Conservation (phyloP, 2,797 vertebrate species). For the Coregonus suidteri region DNA sequence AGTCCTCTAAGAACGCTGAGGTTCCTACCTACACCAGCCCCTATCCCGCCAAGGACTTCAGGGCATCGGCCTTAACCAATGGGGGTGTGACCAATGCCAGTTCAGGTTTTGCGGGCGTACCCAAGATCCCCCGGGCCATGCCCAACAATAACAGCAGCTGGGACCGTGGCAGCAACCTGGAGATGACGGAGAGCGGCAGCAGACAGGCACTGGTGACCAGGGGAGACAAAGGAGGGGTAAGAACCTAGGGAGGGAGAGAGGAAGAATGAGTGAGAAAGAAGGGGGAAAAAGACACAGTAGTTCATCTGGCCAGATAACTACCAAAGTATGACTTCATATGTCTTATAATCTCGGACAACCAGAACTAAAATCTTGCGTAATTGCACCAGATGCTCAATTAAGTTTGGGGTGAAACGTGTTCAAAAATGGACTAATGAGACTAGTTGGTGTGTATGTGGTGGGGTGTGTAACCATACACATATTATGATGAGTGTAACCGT, state of each 20-base stretch:
- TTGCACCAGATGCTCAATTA: no score
- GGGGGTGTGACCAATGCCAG: neutral
- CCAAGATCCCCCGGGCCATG: slow-evolving; percentile 59
- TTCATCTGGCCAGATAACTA: no score
- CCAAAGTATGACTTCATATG: neutral
- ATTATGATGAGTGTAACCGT: no score
- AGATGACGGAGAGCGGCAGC: slow-evolving; percentile 57
- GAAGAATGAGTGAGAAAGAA: neutral
- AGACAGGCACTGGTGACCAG: slow-evolving; percentile 32
- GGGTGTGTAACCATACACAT: no score
- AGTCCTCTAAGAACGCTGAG: slow-evolving; percentile 21
- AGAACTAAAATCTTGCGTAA: no score
- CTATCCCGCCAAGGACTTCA: slow-evolving; percentile 17
- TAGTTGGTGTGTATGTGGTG: no score
- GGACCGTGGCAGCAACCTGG: slow-evolving; percentile 50
- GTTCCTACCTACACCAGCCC: slow-evolving; percentile 13
- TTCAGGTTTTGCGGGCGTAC: slow-evolving; percentile 13
- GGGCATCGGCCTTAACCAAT: neutral
- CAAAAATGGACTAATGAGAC: no score
- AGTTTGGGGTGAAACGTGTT: no score
- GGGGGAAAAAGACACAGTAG: neutral
- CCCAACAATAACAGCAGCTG: slow-evolving; percentile 12
- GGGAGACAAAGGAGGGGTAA: slow-evolving; percentile 31
- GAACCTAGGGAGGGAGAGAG: neutral
- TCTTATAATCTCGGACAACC: no score